These are phyloP conservation scores for Carcinoscorpius rotundicauda DNA, from an alignment of 1,140 invertebrate genomes.

Conservation along the genomic window DNA sequence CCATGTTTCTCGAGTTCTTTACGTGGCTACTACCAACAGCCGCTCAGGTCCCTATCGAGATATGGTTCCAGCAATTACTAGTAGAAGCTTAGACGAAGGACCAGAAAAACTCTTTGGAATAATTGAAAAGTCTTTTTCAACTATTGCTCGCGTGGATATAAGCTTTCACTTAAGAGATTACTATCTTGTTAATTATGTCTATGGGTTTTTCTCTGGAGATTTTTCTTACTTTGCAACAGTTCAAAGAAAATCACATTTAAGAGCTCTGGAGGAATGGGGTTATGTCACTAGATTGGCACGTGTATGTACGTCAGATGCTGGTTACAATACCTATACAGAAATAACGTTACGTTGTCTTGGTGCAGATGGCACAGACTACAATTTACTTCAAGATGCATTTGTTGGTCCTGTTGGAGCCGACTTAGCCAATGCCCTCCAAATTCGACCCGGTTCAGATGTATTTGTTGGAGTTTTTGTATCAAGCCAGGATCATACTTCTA, in stretches of 20 bases:
- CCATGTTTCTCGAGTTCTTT: slow-evolving; percentile 65
- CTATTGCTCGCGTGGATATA: slow-evolving; percentile 77
- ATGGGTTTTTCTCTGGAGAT: slow-evolving; percentile 85
- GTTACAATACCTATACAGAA: slow-evolving; percentile 87
- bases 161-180: slow-evolving; percentile 74
- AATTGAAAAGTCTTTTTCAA: slow-evolving; percentile 70
- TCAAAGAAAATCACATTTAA: slow-evolving; percentile 79
- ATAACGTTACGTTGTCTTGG: slow-evolving; percentile 75
- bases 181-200: slow-evolving; percentile 86
- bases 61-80: slow-evolving; percentile 83
- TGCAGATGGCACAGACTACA: slow-evolving; percentile 50
- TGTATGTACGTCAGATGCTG: slow-evolving; percentile 84
- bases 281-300: slow-evolving; percentile 80
- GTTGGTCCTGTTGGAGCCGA: slow-evolving; percentile 64
- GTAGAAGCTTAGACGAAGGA: slow-evolving; percentile 42
- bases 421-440: slow-evolving; percentile 61
- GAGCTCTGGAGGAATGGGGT: slow-evolving; percentile 69
- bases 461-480: slow-evolving; percentile 74
- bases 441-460: slow-evolving; percentile 58
- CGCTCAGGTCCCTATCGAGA: slow-evolving; percentile 84
- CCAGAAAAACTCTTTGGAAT: slow-evolving; percentile 48
- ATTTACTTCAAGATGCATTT: slow-evolving; percentile 81
- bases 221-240: slow-evolving; percentile 92
- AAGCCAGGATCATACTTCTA: slow-evolving; percentile 64
- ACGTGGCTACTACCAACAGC: slow-evolving; percentile 89